phyloP scores from a whole-genome alignment of 2,113 vertebrate genomes.

The Lathamus discolor region DNA sequence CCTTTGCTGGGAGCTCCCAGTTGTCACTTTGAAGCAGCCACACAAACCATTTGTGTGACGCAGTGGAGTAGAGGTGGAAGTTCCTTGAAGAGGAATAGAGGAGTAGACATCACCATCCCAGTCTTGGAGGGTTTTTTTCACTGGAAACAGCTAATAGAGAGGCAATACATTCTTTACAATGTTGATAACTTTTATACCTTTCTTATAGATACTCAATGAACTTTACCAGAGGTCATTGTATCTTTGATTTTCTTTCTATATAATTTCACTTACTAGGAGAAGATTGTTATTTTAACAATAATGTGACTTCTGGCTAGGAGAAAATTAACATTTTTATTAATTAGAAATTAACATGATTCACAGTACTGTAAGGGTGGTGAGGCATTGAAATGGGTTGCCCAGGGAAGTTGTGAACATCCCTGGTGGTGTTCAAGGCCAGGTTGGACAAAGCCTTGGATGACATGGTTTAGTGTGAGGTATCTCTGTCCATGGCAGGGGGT shows the following conservation, averaged over 20 bases:
- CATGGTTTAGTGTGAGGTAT: too few relatives aligned
- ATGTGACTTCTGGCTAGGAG: not conserved
- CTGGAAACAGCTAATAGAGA: not conserved
- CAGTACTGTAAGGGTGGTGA: too few relatives aligned
- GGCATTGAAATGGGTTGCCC: too few relatives aligned
- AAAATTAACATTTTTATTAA: not conserved
- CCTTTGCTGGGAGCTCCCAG: not conserved
- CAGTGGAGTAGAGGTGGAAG: not conserved
- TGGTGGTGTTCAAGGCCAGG: too few relatives aligned
- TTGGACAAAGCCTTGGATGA: too few relatives aligned
- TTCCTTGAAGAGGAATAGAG: not conserved
- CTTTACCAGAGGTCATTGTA: not conserved
- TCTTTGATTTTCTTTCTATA: not conserved
- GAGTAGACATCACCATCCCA: not conserved
- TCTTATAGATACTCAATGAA: not conserved
- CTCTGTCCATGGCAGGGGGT: too few relatives aligned
- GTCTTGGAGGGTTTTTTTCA: not conserved
- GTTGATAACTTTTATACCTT: not conserved
- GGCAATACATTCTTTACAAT: not conserved
- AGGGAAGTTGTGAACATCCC: too few relatives aligned
- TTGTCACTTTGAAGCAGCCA: not conserved
- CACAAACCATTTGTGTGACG: not conserved
- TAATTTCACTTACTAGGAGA: not conserved
- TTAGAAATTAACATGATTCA: not conserved
- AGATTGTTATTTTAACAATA: not conserved